Evolutionary conservation across 2,797 vertebrate genomes (phyloP), one percentile per base, ranked within the genome.

Genomic region (Megalops cyprinoides): DNA sequence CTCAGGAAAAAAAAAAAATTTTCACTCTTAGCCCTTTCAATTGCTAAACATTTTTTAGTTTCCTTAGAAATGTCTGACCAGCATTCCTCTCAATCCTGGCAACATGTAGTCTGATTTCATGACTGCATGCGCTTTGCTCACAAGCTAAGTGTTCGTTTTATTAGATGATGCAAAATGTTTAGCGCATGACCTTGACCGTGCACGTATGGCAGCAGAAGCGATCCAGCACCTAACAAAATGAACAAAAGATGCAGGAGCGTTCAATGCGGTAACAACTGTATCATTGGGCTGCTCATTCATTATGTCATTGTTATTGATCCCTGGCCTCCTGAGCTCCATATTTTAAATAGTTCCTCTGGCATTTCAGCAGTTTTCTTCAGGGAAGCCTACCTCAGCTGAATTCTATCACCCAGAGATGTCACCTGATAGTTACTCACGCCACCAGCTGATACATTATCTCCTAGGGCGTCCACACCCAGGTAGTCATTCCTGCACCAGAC

Each of bases 1-100:
- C 85, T 88, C 84, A 87, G 84, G 80, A 87, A 90, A 51, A 78
- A 73, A 82, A 82, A 58, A 28, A 67, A n/a, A 42, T 74, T 75
- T 80, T 83, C 79, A 77, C 79, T 73, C 56, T 78, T 23, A 51
- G 1, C 23, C 18, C 49, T 76, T 51, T 80, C 5, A 15, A 37
- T 34, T 20, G 39, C 42, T 77, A 25, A 69, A 48, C 18, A 15
- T 18, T 28, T 58, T 51, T 65, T 51, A 0, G 42, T n/a, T 37
- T 55, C 49, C 34, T 60, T 51, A 31, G 67, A 74, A 74, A 78
- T 60, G 25, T 78, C 76, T 42, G 20, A 60, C 76, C 55, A 25
- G 76, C 62, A 44, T 42, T 76, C 23, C 37, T 42, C n/a, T n/a
- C n/a, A n/a, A n/a, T n/a, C n/a, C n/a, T n/a, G n/a, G n/a, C n/a